Conservation (phyloP, 2,113 vertebrate species). For the Grallaria varia region DNA sequence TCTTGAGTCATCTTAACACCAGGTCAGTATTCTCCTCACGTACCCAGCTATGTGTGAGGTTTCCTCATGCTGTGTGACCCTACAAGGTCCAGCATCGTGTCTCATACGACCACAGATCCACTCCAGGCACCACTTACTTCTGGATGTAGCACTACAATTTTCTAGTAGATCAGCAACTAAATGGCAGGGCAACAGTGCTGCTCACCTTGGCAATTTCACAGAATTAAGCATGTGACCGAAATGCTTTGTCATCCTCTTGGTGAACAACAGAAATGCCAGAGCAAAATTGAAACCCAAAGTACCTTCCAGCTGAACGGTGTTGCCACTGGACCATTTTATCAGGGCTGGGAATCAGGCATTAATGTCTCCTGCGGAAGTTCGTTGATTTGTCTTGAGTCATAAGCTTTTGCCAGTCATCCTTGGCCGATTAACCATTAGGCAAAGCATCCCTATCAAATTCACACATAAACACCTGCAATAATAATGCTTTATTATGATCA, state of each 20-base stretch:
- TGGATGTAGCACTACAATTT: background rate
- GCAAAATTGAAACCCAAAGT: background rate
- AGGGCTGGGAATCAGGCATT: background rate
- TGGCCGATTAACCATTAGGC: background rate
- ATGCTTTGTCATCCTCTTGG: background rate
- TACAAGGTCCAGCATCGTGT: fast-evolving
- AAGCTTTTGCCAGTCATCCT: background rate
- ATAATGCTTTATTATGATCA: fast-evolving
- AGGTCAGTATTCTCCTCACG: background rate
- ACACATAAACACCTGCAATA: background rate
- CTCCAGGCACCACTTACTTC: background rate
- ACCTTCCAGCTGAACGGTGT: background rate
- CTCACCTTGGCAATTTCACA: background rate
- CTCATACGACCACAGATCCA: background rate
- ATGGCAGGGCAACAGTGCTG: background rate
- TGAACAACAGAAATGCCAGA: background rate
- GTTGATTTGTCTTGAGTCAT: background rate
- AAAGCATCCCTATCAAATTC: background rate
- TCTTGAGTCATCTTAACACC: background rate
- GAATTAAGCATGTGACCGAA: background rate
- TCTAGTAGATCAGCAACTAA: background rate
- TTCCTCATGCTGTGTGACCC: background rate
- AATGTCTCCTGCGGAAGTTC: background rate
- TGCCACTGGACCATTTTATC: background rate
- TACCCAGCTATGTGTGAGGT: background rate